Base-by-base conservation (phyloP, 35 echinoderm and acorn worm species). In the Eucidaris tribuloides region DNA sequence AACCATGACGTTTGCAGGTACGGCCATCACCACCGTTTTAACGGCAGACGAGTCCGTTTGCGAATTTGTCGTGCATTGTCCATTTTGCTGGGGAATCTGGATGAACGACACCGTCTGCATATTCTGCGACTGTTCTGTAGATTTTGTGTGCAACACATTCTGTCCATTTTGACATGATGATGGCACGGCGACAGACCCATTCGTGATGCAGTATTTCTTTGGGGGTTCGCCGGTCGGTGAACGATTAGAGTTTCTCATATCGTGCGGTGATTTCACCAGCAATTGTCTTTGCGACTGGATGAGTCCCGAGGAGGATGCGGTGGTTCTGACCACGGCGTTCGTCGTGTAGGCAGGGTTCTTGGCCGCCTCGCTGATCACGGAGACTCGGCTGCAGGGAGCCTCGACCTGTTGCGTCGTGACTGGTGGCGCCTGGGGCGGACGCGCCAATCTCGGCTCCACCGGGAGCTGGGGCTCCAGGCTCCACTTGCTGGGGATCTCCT, bases 1-100 rank as follows among this genome's bases (percentile, higher is more conserved):
- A 58, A 91, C 61, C 79, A 96, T 91, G 31, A 96, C 65, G 62
- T 96, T 90, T 29, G 93, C 78, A 0, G 88, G 93, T 35, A 96
- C 80, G 3, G 91, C 80, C 91, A 88, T 88, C 32, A 93, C 70
- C 5, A 93, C 86, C 14, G 86, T 83, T 74, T 89, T 93, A 20
- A 79, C 42, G 5, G 79, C 39, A 54, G 49, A 80, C 55, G 81
- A 78, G 31, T 84, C 58, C 46, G n/a, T 59, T 1, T 52, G 79
- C 25, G 64, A 38, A 71, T 27, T 23, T 7, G 11, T 19, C 39
- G 5, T 33, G 60, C 44, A 27, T 45, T 58, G 20, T 19, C 11
- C 29, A 42, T 52, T 14, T 31, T 45, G 50, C 56, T 91, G 88
- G n/a, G 81, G 65, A 33, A 77, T 77, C 7, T 86, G 90, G 43